A percentile compares a stretch with the other conserved stretches of the same genome.
These are phyloP conservation scores for Aurelia aurita DNA, from an alignment of 30 jellyfish, hydroid and myxozoan genomes.

Conservation along the genomic window DNA sequence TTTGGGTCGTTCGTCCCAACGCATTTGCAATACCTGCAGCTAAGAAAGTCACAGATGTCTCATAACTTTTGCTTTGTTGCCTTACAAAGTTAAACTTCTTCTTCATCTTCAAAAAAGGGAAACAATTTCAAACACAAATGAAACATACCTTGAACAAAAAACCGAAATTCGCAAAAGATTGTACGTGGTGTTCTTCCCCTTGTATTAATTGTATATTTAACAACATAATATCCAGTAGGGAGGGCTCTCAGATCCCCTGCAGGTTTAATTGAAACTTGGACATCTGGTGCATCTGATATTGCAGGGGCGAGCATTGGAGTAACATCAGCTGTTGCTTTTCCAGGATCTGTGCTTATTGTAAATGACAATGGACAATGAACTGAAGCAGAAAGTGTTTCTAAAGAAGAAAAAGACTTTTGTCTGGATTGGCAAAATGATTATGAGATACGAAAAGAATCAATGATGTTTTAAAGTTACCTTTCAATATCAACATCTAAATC, in stretches of 20 bases:
- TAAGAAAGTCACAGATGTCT: no score
- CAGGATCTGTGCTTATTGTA: constrained; percentile 37
- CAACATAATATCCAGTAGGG: neutral
- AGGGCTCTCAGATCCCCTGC: constrained; percentile 8
- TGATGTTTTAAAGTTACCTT: no score
- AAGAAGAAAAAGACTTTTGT: no score
- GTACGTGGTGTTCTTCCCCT: neutral
- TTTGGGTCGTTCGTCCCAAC: no score
- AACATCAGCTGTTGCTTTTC: constrained; percentile 59
- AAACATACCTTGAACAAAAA: neutral
- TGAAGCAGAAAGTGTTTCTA: neutral
- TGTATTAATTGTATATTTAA: constrained; percentile 3
- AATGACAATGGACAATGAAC: constrained; percentile 9
- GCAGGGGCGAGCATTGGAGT: constrained; percentile 7
- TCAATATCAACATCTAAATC: no score
- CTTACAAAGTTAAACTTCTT: no score
- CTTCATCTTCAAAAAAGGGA: no score
- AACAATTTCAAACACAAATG: no score
- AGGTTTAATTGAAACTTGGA: neutral
- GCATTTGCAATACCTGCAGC: no score
- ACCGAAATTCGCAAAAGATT: neutral
- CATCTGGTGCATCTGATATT: constrained; percentile 5
- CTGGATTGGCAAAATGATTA: no score
- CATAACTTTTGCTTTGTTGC: no score
- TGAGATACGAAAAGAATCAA: no score